Evolutionary conservation across 2,888 invertebrate species (phyloP), one percentile per base, ranked within the genome.

Genomic region (Lithophane socia): DNA sequence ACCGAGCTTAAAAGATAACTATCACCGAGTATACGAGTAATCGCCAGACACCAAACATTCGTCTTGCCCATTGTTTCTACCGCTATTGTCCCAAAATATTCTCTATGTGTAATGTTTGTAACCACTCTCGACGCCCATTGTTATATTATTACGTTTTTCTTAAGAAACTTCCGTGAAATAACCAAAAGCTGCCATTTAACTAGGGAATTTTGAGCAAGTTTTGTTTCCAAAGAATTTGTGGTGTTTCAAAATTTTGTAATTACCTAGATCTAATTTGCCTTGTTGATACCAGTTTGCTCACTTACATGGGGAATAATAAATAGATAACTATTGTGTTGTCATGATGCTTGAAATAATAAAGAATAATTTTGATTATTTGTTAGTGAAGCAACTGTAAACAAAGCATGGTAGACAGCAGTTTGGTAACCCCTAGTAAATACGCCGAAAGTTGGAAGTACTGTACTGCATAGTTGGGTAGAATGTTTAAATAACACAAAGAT

Each of bases 111-210:
- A 86, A 89, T 71, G 76, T 86, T 88, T 90, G 92, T 90, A 93
- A 93, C 90, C 88, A 83, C 84, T 58, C 90, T 90, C 89, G 86
- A 86, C 86, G 77, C 67, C 92, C 88, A 94, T 95, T 95, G 94
- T 94, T 91, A 88, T 79, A 79, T 86, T 87, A 88, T 91, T 90
- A 90, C 91, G 90, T 90, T 92, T 92, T 92, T 90, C 91, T 93
- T 93, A 92, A 90, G 93, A 94, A 93, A 94, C 92, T 92, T 93
- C 93, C 92, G 92, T 91, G 92, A 91, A 93, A 91, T 90, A 89
- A 87, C 82, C 75, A 83, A 89, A 83, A 80, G 56, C 70, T 76
- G 65, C 77, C 78, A 76, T 87, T 86, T 84, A 89, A 82, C 75
- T 86, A 83, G 68, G 74, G 65, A 86, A 87, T 90, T 90, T 91